These are phyloP conservation scores for Anastrepha ludens DNA, from an alignment of 1,140 invertebrate species.

Conservation along the genomic window DNA sequence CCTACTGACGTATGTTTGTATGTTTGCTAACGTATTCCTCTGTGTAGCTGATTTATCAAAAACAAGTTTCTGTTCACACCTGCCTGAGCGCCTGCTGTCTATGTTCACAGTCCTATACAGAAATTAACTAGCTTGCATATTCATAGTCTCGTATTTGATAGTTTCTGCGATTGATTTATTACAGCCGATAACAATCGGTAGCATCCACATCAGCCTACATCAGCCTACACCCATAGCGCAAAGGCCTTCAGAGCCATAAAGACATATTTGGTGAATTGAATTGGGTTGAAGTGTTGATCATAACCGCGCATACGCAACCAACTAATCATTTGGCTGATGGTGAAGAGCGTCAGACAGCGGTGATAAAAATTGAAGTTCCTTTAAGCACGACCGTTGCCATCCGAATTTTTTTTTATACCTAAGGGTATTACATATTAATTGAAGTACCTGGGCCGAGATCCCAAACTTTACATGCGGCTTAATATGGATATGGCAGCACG, in stretches of 20 bases:
- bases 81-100: too few species aligned
- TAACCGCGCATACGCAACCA: neutral
- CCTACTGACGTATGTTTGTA: neutral
- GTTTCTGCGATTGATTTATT: slow-evolving; percentile 30
- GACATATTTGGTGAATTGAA: slow-evolving; percentile 11
- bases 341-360: neutral
- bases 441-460: too few species aligned
- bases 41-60: neutral
- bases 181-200: neutral
- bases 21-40: neutral
- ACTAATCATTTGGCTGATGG: neutral
- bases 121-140: too few species aligned
- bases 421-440: too few species aligned
- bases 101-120: too few species aligned
- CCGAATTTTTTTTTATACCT: too few species aligned
- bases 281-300: neutral
- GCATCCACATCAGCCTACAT: neutral
- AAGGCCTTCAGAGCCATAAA: neutral
- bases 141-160: neutral
- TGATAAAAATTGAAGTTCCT: neutral
- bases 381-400: neutral
- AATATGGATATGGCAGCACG: too few species aligned
- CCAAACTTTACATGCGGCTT: too few species aligned
- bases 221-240: too few species aligned
- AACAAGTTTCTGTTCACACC: too few species aligned